Conservation (phyloP, 2,888 invertebrate genomes). For the Cantharis lateralis region DNA sequence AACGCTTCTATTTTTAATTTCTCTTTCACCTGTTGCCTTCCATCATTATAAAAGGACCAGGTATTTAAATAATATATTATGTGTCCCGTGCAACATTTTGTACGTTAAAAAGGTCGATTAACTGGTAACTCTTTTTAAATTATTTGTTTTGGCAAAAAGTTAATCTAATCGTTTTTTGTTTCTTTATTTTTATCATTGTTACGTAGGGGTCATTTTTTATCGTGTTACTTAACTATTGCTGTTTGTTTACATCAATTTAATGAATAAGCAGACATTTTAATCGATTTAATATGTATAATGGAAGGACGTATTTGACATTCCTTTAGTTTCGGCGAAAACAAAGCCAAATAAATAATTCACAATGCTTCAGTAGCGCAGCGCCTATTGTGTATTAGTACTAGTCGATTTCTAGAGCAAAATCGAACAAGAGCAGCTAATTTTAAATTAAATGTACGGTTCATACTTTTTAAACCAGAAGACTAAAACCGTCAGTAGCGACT, state of each 20-base stretch:
- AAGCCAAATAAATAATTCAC: too few species aligned
- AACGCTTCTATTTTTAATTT: conserved; percentile 8
- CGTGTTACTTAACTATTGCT: neutral
- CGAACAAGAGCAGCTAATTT: too few species aligned
- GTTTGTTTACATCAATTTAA: neutral
- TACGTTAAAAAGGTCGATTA: neutral
- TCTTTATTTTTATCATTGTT: neutral
- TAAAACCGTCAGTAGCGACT: too few species aligned
- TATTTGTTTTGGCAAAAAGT: neutral
- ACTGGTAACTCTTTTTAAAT: neutral
- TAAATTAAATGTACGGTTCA: too few species aligned
- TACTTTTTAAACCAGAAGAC: too few species aligned
- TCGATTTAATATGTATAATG: too few species aligned
- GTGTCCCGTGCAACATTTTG: neutral
- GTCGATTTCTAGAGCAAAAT: too few species aligned
- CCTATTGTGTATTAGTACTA: too few species aligned
- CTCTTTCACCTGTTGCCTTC: conserved; percentile 9
- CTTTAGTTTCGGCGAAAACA: too few species aligned
- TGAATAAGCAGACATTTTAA: neutral
- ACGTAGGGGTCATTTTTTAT: neutral
- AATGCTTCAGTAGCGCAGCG: too few species aligned
- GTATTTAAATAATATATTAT: neutral
- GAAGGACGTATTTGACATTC: too few species aligned
- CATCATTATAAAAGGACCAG: neutral
- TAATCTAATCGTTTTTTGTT: neutral